Conservation (phyloP, 2,888 invertebrate genomes). For the Oxytorus armatus region DNA sequence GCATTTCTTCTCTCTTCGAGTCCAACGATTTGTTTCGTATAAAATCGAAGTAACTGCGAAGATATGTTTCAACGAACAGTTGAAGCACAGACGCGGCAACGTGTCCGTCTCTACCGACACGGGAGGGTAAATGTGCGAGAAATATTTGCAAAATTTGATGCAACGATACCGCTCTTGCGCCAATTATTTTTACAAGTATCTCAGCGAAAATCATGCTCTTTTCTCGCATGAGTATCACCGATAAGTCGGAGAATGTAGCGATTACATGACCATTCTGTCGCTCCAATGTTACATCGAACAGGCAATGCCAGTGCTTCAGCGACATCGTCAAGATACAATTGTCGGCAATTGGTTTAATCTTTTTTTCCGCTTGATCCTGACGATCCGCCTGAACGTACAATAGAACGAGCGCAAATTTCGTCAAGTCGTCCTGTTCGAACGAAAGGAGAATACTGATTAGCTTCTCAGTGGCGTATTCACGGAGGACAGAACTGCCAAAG, state of each 20-base stretch:
- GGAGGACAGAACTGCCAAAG: conserved; percentile 85
- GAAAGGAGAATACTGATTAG: conserved; percentile 84
- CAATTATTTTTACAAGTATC: conserved; percentile 85
- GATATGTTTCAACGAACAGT: conserved; percentile 81
- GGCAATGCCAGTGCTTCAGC: conserved; percentile 85
- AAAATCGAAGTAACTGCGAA: conserved; percentile 77
- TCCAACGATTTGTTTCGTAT: conserved; percentile 40
- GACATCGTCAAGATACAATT: conserved; percentile 83
- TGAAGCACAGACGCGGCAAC: conserved; percentile 82
- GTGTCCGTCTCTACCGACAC: conserved; percentile 86
- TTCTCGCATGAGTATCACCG: conserved; percentile 85
- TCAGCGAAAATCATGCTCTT: conserved; percentile 85
- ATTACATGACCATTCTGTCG: conserved; percentile 80
- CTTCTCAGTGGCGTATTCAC: conserved; percentile 87
- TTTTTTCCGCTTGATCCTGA: conserved; percentile 84
- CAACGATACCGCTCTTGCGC: conserved; percentile 83
- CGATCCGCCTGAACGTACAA: conserved; percentile 86
- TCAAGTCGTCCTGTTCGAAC: conserved; percentile 79
- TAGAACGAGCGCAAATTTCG: conserved; percentile 85
- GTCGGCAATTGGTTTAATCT: conserved; percentile 84
- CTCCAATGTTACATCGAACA: conserved; percentile 85
- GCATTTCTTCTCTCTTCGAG: conserved; percentile 77
- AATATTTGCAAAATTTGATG: conserved; percentile 86
- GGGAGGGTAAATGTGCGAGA: conserved; percentile 88
- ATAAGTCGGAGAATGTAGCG: conserved; percentile 86